Conservation (phyloP, 1,140 invertebrate genomes). For the Drosophila mojavensis region DNA sequence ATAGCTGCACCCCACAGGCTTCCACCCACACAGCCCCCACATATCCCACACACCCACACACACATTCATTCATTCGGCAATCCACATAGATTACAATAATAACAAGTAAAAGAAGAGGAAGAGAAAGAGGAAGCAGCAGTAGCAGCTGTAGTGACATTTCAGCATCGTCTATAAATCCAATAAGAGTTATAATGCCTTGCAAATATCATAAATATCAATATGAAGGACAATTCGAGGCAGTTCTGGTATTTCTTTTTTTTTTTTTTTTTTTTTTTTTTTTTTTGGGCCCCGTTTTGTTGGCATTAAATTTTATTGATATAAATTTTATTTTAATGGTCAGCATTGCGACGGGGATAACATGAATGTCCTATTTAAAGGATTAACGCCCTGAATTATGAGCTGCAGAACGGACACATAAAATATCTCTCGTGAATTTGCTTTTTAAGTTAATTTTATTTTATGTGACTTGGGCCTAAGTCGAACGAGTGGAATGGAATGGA, state of each 20-base stretch:
- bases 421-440: conserved; percentile 76
- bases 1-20: conserved; percentile 10
- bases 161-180: conserved; percentile 63
- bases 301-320: conserved; percentile 76
- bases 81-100: conserved; percentile 50
- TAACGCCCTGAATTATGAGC: conserved; percentile 78
- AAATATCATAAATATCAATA: conserved; percentile 82
- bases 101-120: background rate
- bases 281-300: conserved; percentile 36
- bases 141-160: conserved; percentile 18
- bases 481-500: background rate
- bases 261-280: no score
- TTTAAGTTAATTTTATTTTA: conserved; percentile 83
- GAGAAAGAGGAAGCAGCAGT: background rate
- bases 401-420: conserved; percentile 57
- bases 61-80: background rate
- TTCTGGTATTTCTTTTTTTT: conserved; percentile 10
- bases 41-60: background rate
- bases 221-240: conserved; percentile 51
- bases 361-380: conserved; percentile 83
- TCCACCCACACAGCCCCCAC: background rate
- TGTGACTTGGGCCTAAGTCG: conserved; percentile 41
- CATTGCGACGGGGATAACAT: conserved; percentile 72
- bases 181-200: conserved; percentile 74
- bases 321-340: conserved; percentile 80